Evolutionary conservation across 35 echinoderm and acorn worm genomes (phyloP), one percentile per base, ranked within the genome.

Genomic region (Stichopus chloronotus): DNA sequence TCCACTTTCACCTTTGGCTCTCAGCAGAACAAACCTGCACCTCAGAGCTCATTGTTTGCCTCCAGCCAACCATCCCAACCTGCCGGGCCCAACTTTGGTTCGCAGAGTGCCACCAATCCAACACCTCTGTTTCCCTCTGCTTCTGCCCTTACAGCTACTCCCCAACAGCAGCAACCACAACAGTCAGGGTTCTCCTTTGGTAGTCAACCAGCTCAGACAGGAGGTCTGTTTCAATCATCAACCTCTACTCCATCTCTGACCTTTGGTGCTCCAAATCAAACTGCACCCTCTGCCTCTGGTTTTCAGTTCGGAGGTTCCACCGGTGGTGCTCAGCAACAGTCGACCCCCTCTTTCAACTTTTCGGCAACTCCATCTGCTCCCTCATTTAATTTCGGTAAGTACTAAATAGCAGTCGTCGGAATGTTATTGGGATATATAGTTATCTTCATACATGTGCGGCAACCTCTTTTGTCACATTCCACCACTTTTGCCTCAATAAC

Each of bases 111-210:
- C 17, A 16, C 59, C 16, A n/a, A 25, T 58, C 87, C 16, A 52
- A 53, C 13, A 23, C 52, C 87, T 16, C 60, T 89, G 59, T 89
- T 89, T 22, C 24, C 87, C 25, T 30, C 7, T 54, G 60, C 21
- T 65, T 25, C 80, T n/a, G 13, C 69, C 22, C 17, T n/a, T 20
- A n/a, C 69, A 20, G 17, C 69, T 74, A 16, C 12, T 20, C 61
- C 11, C 11, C 61, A 19, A 10, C 69, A 74, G 19, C 82, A 85
- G 55, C 55, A 55, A 20, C 54, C 53, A 57, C 82, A 57, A 53
- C 87, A 89, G 87, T 25, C 61, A 54, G 87, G 87, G 10, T 72
- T 72, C 23, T 25, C 87, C 7, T 89, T 89, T 17, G 60, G 87
- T 43, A 53, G 21, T 53, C 87, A 89, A 61, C 13, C 55, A 43